Evolutionary conservation across 1,140 invertebrate genomes (phyloP), one percentile per base, ranked within the genome.

Genomic region (Lerema accius): DNA sequence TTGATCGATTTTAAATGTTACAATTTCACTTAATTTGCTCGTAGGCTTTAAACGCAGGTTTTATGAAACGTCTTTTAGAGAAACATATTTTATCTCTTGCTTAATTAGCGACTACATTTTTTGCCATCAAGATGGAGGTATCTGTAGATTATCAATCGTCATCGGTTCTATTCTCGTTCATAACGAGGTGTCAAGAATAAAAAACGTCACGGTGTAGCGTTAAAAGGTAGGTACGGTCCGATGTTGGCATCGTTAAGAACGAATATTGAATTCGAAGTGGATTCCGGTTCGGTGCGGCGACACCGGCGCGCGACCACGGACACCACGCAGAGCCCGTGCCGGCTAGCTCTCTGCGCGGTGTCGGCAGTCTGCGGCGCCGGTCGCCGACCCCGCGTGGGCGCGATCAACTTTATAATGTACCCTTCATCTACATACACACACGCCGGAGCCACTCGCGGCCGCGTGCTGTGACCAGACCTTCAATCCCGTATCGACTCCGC

Each of bases 201-300:
- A 56, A 56, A 56, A n/a, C n/a, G n/a, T 14, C 11, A 5, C 39
- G 13, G 45, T 23, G 0, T 48, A n/a, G 19, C 39, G 15, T 40
- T 19, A 51, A 51, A 51, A 19, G 32, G 35, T 45, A 45, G 17
- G 19, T n/a, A n/a, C n/a, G 5, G 42, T 51, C 49, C 28, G 37
- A 56, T 43, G 37, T 43, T 28, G 51, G 37, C 51, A 43, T 55
- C 50, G 50, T 55, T 55, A 56, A 56, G 23, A 56, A 43, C 39
- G 51, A 56, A 56, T 56, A 56, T 56, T 56, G 51, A 56, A 56
- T 56, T 56, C 43, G 51, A 56, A 56, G 51, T 42, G 39, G 16
- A 56, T 56, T 56, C 51, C 51, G 51, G 51, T 43, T 56, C 43
- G 19, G 42, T 28, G 19, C 5, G 19, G 19, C 19, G 19, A 23